Conservation (phyloP, 2,113 vertebrate species). For the Alexandromys fortis region DNA sequence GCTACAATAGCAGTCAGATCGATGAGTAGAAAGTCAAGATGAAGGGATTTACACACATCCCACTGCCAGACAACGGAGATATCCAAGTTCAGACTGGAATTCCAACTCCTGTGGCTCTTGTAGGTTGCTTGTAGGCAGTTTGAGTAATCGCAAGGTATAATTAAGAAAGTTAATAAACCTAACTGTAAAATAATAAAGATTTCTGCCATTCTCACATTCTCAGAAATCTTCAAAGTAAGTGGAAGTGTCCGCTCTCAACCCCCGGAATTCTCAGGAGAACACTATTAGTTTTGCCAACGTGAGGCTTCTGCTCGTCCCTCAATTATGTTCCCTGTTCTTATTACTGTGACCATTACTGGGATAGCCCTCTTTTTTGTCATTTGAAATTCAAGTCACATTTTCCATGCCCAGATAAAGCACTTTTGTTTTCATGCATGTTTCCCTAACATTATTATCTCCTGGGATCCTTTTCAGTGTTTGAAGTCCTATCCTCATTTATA, state of each 20-base stretch:
- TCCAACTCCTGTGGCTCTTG: not conserved
- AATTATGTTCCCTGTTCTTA: not conserved
- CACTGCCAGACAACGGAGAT: not conserved
- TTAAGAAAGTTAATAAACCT: not conserved
- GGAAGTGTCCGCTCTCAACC: not conserved
- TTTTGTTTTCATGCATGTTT: not conserved
- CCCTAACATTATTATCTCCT: not conserved
- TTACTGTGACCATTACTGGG: not conserved
- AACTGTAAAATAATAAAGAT: slow-evolving; percentile 18
- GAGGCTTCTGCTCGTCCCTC: not conserved
- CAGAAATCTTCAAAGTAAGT: slow-evolving; percentile 24
- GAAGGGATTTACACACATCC: not conserved
- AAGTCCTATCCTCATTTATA: not conserved
- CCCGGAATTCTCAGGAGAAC: not conserved
- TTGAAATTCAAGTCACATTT: not conserved
- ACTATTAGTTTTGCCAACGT: not conserved
- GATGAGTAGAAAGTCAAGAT: not conserved
- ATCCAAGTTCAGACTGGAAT: not conserved
- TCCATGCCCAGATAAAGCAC: not conserved
- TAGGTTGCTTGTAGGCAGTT: not conserved
- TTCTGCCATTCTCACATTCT: not conserved
- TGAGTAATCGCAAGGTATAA: not conserved
- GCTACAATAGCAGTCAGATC: not conserved
- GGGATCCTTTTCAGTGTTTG: not conserved
- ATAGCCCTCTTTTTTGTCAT: not conserved